Percentiles rank a stretch among this genome's conserved stretches.
phyloP scores from a whole-genome alignment of 1,140 invertebrate genomes.

The Caerostris extrusa region DNA sequence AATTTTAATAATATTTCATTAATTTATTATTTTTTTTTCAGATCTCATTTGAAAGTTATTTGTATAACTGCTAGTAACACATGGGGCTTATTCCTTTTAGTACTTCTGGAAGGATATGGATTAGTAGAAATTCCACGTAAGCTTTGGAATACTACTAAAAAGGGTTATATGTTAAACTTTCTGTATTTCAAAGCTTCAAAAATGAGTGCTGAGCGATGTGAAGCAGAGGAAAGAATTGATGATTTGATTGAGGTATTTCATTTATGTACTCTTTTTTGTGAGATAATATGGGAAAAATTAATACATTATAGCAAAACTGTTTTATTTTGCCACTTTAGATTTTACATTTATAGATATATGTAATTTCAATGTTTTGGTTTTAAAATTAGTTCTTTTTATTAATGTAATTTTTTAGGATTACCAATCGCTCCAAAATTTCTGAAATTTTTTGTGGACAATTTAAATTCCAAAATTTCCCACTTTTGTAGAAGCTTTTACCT shows the following conservation, averaged over 20 bases:
- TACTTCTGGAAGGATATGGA: slow-evolving; percentile 97
- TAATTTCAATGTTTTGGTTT: too few relatives aligned
- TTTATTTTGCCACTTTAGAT: too few relatives aligned
- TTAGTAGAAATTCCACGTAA: slow-evolving; percentile 87
- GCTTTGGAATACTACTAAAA: slow-evolving; percentile 80
- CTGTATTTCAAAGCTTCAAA: slow-evolving; percentile 99
- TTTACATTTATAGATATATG: too few relatives aligned
- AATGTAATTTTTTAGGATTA: too few relatives aligned
- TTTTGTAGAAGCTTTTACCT: too few relatives aligned
- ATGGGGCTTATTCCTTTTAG: slow-evolving; percentile 98
- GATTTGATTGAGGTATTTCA: slow-evolving; percentile 93
- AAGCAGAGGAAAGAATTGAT: slow-evolving; percentile 97
- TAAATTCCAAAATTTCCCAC: too few relatives aligned
- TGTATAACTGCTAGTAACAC: slow-evolving; percentile 99
- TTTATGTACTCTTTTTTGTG: not conserved
- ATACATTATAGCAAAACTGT: too few relatives aligned
- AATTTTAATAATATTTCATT: not conserved
- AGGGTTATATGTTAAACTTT: slow-evolving; percentile 90
- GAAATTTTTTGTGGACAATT: too few relatives aligned
- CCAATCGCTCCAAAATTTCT: too few relatives aligned
- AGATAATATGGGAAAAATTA: too few relatives aligned
- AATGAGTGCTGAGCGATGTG: slow-evolving; percentile 96
- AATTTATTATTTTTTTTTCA: slow-evolving; percentile 81
- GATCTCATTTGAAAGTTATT: slow-evolving; percentile 95
- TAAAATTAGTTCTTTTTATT: too few relatives aligned